Conservation (phyloP, 30 jellyfish, hydroid and myxozoan species). For the Hydra vulgaris region DNA sequence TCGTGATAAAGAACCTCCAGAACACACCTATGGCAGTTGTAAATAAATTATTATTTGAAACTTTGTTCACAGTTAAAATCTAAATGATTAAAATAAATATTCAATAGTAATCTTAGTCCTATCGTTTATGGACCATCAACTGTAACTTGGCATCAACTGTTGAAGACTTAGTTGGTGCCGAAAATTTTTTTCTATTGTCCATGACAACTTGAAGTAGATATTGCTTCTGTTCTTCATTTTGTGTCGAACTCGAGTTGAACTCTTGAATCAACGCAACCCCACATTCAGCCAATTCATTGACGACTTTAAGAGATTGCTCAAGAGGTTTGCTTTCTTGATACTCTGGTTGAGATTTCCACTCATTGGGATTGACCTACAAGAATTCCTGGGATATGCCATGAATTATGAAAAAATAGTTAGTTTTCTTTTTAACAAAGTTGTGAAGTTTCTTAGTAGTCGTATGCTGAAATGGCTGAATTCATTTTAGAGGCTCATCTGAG, state of each 20-base stretch:
- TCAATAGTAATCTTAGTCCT: not conserved
- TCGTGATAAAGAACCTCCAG: not conserved
- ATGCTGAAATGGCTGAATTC: not conserved
- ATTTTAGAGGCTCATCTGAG: not conserved
- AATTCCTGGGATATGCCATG: not conserved
- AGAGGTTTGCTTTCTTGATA: slow-evolving; percentile 1
- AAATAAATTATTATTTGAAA: not conserved
- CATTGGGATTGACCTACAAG: not conserved
- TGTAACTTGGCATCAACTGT: not conserved
- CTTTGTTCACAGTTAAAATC: not conserved
- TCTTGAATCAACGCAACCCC: slow-evolving; percentile 12
- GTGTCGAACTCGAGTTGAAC: not conserved
- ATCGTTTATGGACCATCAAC: not conserved
- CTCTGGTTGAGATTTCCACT: not conserved
- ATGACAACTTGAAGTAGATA: not conserved
- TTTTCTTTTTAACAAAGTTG: not conserved
- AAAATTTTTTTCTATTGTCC: too few relatives aligned
- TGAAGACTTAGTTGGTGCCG: not conserved
- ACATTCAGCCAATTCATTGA: not conserved
- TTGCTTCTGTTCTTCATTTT: not conserved
- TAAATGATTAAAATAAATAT: not conserved
- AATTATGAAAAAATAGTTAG: not conserved
- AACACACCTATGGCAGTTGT: not conserved
- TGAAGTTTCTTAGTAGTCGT: not conserved
- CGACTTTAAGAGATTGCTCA: not conserved